Base-by-base conservation (phyloP, 2,797 vertebrate genomes). In the Garrulus glandarius region DNA sequence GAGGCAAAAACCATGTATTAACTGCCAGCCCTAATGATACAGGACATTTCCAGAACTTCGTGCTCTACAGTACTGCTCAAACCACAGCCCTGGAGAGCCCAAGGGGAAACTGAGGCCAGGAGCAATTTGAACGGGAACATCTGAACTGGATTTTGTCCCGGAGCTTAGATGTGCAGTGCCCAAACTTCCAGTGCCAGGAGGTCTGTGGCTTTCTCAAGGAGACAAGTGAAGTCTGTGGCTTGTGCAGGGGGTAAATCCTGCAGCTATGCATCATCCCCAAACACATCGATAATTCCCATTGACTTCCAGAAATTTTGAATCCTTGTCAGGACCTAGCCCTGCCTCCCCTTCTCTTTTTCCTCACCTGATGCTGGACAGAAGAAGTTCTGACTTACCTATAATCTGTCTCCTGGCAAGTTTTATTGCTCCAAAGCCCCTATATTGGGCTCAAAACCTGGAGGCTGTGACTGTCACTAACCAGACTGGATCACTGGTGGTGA, bases 121-220 rank as follows among this genome's bases (percentile, higher is more conserved):
- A 87, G 34, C 6, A 50, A 14, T 83, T 57, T 75, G n/a, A 79
- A 50, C 24, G 11, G 43, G 20, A 68, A 21, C 24, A 36, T 30
- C 22, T 49, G 21, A 64, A 32, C 8, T 0, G 0, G 7, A 4
- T 72, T 18, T 12, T 81, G 41, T 16, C n/a, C 27, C 30, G 11
- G 16, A 43, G 6, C 34, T 69, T 39, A 50, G 26, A 43, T 0
- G 0, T 10, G 4, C 11, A 43, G 23, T 21, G 8, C 24, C 29
- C 29, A 30, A 15, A 72, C 9, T 76, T 69, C 22, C 8, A 47
- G 3, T 11, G 17, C 7, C 32, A 56, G 37, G 19, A 80, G 26
- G 6, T 49, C 10, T 4, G 2, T 49, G 52, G 22, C 20, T 79
- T 87, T 74, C 15, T 36, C 10, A 53, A 53, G n/a, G 44, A 37